A percentile compares a stretch with the other conserved stretches of the same genome.
phyloP scores from a whole-genome alignment of 37 sponge, comb jelly and placozoan genomes.

The Aplysina aerophoba region DNA sequence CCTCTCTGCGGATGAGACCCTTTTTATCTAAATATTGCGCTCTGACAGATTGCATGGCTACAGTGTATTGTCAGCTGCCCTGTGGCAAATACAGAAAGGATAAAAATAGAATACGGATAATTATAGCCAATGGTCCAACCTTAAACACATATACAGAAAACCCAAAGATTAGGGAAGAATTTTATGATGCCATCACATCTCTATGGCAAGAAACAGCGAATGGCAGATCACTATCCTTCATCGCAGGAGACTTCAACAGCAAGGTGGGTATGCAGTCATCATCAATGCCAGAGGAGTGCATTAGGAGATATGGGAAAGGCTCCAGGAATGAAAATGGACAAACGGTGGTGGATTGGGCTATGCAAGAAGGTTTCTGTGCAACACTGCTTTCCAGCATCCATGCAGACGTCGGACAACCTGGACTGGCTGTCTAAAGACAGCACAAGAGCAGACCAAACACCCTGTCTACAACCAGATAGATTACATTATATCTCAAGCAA shows the following conservation, averaged over 20 bases:
- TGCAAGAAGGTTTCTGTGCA: not conserved
- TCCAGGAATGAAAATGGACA: conserved; percentile 27
- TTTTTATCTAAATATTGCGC: not conserved
- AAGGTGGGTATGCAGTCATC: conserved; percentile 20
- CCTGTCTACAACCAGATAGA: conserved; percentile 31
- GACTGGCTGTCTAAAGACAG: conserved; percentile 16
- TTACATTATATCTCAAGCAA: not conserved
- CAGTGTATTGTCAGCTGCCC: conserved; percentile 14
- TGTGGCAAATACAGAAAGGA: conserved; percentile 17
- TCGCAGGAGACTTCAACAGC: conserved; percentile 31
- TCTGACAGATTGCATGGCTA: conserved; percentile 10
- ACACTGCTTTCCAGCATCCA: conserved; percentile 28
- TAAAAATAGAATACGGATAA: not conserved
- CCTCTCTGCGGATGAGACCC: conserved; percentile 8
- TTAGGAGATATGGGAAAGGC: conserved; percentile 13
- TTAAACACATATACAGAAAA: not conserved
- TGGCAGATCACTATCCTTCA: conserved; percentile 28
- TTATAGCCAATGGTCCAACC: conserved; percentile 12
- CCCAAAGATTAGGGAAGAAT: not conserved
- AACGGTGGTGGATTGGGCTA: not conserved
- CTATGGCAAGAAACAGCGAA: conserved; percentile 35
- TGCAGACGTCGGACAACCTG: conserved; percentile 1
- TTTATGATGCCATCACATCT: conserved; percentile 8
- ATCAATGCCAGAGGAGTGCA: conserved; percentile 22
- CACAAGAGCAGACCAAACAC: conserved; percentile 10